Conservation (phyloP, 1,140 invertebrate genomes). For the Procambarus clarkii region DNA sequence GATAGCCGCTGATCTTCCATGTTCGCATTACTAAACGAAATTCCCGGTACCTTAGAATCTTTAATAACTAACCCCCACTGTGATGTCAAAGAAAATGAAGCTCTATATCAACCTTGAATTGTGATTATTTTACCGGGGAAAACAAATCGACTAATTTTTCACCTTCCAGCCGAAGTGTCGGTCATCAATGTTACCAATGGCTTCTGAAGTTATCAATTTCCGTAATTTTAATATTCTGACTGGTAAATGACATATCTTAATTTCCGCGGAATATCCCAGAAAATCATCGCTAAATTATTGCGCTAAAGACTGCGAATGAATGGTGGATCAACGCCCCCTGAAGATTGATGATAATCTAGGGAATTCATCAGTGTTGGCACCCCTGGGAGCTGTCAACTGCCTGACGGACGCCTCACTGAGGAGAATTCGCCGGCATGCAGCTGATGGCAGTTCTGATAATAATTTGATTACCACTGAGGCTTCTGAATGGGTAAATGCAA, state of each 20-base stretch:
- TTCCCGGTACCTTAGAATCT: slow-evolving; percentile 50
- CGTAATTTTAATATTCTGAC: slow-evolving; percentile 25
- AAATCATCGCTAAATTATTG: neutral
- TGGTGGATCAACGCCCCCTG: neutral
- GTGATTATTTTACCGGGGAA: slow-evolving; percentile 47
- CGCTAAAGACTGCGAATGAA: neutral
- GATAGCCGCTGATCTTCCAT: slow-evolving; percentile 29
- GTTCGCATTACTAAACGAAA: slow-evolving; percentile 27
- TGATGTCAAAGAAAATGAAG: slow-evolving; percentile 59
- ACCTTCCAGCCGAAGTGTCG: slow-evolving; percentile 22
- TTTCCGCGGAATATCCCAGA: neutral
- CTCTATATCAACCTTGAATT: slow-evolving; percentile 59
- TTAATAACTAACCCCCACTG: slow-evolving; percentile 58
- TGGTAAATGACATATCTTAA: slow-evolving; percentile 51
- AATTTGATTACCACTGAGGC: slow-evolving; percentile 68
- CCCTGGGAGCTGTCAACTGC: slow-evolving; percentile 49
- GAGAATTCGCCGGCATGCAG: slow-evolving; percentile 28
- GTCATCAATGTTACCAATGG: slow-evolving; percentile 30
- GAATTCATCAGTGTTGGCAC: slow-evolving; percentile 42
- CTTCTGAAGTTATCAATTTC: slow-evolving; percentile 1
- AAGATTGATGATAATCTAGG: slow-evolving; percentile 10
- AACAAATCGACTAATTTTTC: slow-evolving; percentile 56
- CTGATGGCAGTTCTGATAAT: slow-evolving; percentile 62
- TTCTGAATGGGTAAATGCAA: slow-evolving; percentile 69
- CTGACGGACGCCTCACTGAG: slow-evolving; percentile 27